phyloP scores from a whole-genome alignment of 2,888 invertebrate genomes.

The Hirtodrosophila trivittata region DNA sequence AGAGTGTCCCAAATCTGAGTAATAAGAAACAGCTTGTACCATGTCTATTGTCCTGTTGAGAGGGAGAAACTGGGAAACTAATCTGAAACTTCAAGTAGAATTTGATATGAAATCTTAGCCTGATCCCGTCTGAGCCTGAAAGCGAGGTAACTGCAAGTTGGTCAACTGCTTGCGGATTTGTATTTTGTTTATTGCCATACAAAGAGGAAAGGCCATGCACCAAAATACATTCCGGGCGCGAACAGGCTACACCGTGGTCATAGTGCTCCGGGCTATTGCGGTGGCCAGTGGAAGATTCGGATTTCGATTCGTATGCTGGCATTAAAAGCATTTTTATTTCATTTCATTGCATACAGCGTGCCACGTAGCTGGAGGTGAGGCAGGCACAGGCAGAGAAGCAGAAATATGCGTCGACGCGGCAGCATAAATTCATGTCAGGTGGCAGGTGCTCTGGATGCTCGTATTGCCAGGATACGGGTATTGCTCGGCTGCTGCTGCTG shows the following conservation, averaged over 20 bases:
- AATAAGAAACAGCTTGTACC: too few relatives aligned
- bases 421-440: conserved; percentile 34
- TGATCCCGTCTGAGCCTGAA: too few relatives aligned
- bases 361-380: not conserved
- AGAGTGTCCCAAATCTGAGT: too few relatives aligned
- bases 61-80: too few relatives aligned
- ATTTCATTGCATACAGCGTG: conserved; percentile 31
- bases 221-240: conserved; percentile 11
- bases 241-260: not conserved
- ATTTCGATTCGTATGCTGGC: conserved; percentile 19
- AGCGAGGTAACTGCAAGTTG: not conserved
- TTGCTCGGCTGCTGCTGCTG: conserved; percentile 24
- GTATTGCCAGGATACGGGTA: conserved; percentile 21
- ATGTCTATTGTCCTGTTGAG: too few relatives aligned
- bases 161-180: not conserved
- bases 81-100: too few relatives aligned
- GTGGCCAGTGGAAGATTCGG: conserved; percentile 3
- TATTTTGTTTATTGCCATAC: not conserved
- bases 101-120: too few relatives aligned
- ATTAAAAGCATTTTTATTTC: conserved; percentile 34
- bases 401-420: conserved; percentile 14
- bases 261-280: conserved; percentile 8
- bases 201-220: conserved; percentile 1
- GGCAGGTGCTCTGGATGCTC: conserved; percentile 26
- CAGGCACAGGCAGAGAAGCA: not conserved